Percentiles rank a stretch among this genome's conserved stretches.
Evolutionary conservation across 2,888 invertebrate genomes (phyloP).

Genomic region (Phyllotreta striolata): DNA sequence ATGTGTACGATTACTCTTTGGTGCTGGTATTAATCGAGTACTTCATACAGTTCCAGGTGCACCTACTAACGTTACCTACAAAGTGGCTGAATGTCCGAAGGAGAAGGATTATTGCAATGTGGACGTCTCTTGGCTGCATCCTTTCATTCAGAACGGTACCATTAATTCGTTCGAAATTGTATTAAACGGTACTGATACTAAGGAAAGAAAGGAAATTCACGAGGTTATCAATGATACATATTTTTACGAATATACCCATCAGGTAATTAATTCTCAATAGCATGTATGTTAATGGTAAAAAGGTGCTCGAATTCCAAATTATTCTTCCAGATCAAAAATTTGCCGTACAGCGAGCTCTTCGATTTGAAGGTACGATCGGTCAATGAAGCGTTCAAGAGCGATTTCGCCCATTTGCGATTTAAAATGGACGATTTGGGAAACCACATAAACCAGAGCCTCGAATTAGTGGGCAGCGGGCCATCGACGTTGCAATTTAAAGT

Average conservation of each 20-base stretch:
- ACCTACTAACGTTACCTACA: slow-evolving; percentile 54
- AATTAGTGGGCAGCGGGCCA: slow-evolving; percentile 47
- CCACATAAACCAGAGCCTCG: slow-evolving; percentile 54
- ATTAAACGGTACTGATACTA: slow-evolving; percentile 48
- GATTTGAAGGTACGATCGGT: slow-evolving; percentile 52
- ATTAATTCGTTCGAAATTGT: slow-evolving; percentile 55
- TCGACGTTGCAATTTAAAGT: slow-evolving; percentile 50
- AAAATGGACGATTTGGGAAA: slow-evolving; percentile 52
- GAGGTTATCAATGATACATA: slow-evolving; percentile 50
- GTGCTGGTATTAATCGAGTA: slow-evolving; percentile 2
- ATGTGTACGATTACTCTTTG: too few relatives aligned
- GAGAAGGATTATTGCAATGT: slow-evolving; percentile 52
- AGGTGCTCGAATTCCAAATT: neutral
- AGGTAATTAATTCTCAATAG: slow-evolving; percentile 41
- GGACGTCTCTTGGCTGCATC: slow-evolving; percentile 56
- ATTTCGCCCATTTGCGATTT: slow-evolving; percentile 42
- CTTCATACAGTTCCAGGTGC: slow-evolving; percentile 51
- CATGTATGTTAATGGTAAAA: slow-evolving; percentile 9
- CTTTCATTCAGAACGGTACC: slow-evolving; percentile 53
- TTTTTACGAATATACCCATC: slow-evolving; percentile 49
- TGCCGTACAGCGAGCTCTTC: slow-evolving; percentile 53
- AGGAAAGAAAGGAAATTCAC: slow-evolving; percentile 47
- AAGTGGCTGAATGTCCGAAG: slow-evolving; percentile 50
- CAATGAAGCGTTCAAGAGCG: slow-evolving; percentile 51
- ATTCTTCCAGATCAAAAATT: slow-evolving; percentile 53